Percentiles rank a stretch among this genome's conserved stretches.
These are phyloP conservation scores for Cisticola juncidis DNA, from an alignment of 2,113 vertebrate genomes.

Conservation along the genomic window DNA sequence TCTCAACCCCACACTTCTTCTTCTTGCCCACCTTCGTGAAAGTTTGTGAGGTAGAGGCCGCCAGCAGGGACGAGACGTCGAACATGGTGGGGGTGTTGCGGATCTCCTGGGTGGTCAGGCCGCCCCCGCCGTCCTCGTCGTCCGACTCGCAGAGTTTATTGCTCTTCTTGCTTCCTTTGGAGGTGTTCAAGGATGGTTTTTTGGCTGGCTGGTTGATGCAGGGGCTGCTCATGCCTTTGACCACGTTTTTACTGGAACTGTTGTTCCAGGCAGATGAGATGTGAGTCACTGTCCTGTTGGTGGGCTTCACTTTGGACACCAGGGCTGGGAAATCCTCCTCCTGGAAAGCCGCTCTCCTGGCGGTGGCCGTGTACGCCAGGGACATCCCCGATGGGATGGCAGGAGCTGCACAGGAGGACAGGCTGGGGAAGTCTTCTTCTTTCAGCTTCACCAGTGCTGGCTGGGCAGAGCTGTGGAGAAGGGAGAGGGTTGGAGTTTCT, in stretches of 20 bases:
- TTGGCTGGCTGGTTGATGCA: slow-evolving; percentile 69
- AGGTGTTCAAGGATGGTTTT: slow-evolving; percentile 71
- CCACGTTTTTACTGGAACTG: slow-evolving; percentile 69
- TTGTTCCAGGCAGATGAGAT: slow-evolving; percentile 86
- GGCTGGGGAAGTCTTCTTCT: slow-evolving; percentile 94
- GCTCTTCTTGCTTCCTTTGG: slow-evolving; percentile 61
- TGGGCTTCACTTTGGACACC: slow-evolving; percentile 82
- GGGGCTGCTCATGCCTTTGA: slow-evolving; percentile 56
- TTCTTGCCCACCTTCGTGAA: slow-evolving; percentile 84
- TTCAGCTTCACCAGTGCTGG: slow-evolving; percentile 74
- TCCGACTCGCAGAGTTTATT: slow-evolving; percentile 59
- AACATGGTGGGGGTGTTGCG: slow-evolving; percentile 81
- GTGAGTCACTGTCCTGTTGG: slow-evolving; percentile 67
- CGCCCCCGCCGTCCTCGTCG: slow-evolving; percentile 59
- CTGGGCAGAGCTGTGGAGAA: slow-evolving; percentile 59
- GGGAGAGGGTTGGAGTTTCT: neutral
- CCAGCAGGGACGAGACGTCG: slow-evolving; percentile 87
- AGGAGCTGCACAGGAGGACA: slow-evolving; percentile 70
- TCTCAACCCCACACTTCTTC: slow-evolving; percentile 81
- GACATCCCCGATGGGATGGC: slow-evolving; percentile 64
- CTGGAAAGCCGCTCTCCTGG: slow-evolving; percentile 83
- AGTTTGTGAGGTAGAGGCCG: slow-evolving; percentile 67
- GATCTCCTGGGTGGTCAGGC: slow-evolving; percentile 80
- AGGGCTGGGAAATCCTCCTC: slow-evolving; percentile 97
- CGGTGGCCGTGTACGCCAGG: slow-evolving; percentile 74